Evolutionary conservation across 2,113 vertebrate genomes (phyloP), one percentile per base, ranked within the genome.

Genomic region (Microtus ochrogaster): DNA sequence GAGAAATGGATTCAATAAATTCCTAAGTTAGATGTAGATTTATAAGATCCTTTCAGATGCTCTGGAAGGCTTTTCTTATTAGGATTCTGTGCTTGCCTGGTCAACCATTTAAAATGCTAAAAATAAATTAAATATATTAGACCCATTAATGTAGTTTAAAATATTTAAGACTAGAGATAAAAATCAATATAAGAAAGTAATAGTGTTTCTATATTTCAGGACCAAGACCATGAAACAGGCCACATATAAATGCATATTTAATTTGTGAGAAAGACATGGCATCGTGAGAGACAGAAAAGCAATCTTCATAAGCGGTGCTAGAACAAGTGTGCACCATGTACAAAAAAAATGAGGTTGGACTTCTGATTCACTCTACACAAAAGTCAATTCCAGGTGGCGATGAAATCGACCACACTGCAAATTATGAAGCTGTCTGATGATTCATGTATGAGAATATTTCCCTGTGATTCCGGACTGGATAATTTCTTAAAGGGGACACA

Each of bases 111-210:
- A 86, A 92, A 92, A 78, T 58, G 39, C 61, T 96, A 33, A 81
- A 72, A 85, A 44, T 70, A 74, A 92, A 92, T 78, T 66, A 63
- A 96, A 78, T 73, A 72, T 44, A 93, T 92, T 93, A 92, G 89
- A 72, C 17, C 73, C 44, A 93, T 87, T 49, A 66, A 58, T 36
- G 36, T 44, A 66, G 78, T 49, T 92, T 92, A 82, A 94, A 95
- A 92, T 95, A 86, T 74, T 94, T 82, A 96, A 82, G 26, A 70
- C 41, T 68, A 81, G 91, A 68, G 86, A 92, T 17, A 92, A 96
- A 88, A 96, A 58, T 89, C 81, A 90, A 84, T 95, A 90, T 24
- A n/a, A 68, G 78, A 81, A 82, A 77, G 36, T 44, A 86, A 95
- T 36, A 36, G 0, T 58, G 39, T 90, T 92, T 96, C 41, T 89